Evolutionary conservation across 2,888 invertebrate genomes (phyloP), one percentile per base, ranked within the genome.

Genomic region (Plemyria rubiginata): DNA sequence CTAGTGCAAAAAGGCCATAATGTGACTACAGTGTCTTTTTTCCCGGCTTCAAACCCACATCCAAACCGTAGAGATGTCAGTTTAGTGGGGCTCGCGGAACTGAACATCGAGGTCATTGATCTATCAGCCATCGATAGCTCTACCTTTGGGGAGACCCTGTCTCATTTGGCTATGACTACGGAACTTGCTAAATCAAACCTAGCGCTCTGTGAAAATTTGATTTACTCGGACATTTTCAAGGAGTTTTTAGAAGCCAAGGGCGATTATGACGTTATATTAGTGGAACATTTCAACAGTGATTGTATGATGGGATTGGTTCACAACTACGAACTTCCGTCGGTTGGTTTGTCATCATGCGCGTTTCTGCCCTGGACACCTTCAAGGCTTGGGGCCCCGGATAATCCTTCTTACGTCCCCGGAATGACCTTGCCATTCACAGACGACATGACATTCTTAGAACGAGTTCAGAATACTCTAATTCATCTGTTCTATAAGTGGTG

Each of bases 201-300:
- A 1, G 6, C 68, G 1, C 29, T 78, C 0, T 93, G 93, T 61
- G 73, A 80, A 43, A 68, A 49, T 5, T 66, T 79, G 1, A 56
- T 92, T 0, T 73, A 76, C 15, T 75, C 83, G 5, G 69, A 81
- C 0, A 63, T 75, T 2, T 80, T 91, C 45, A 70, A 77, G 41
- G 79, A 82, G 61, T 81, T 88, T 32, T 70, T 87, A 4, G 72
- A 79, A 12, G 79, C 72, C 0, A 64, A 80, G 54, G 83, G 78
- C 4, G 75, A 83, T n/a, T 94, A 90, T 62, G 93, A 94, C 67
- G 60, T 94, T 0, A 79, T 94, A 11, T 66, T 94, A 15, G 84
- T 85, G 4, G 94, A 94, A 63, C 83, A 82, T 54, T 94, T 94
- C 70, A 92, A 90, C 65, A 87, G 87, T 16, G 90, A 94, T 64